A percentile compares a stretch with the other conserved stretches of the same genome.
Evolutionary conservation across 2,797 vertebrate species (phyloP).

Genomic region (Lepus oiostolus): DNA sequence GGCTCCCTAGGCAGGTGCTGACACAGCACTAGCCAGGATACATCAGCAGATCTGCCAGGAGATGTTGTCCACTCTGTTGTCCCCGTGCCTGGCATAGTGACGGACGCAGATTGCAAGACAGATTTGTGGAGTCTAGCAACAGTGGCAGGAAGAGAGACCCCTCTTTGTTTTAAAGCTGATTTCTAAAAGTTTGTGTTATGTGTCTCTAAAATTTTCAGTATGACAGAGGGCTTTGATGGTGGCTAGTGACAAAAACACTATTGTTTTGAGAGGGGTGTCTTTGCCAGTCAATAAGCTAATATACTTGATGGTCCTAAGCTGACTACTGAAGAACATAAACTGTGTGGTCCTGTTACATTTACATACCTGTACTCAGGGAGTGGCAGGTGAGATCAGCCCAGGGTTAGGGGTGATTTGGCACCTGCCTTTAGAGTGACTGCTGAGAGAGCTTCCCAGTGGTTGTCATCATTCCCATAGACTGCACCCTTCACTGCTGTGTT

Average conservation of each 20-base stretch:
- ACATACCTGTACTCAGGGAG: not conserved
- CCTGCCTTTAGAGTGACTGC: not conserved
- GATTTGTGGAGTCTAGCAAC: not conserved
- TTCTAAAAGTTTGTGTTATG: not conserved
- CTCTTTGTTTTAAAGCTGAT: not conserved
- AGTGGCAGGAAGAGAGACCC: not conserved
- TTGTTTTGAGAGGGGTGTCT: slow-evolving; percentile 19
- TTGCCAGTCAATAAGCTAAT: not conserved
- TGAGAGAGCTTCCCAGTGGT: not conserved
- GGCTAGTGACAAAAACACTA: not conserved
- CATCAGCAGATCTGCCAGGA: not conserved
- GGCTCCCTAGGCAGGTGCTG: not conserved
- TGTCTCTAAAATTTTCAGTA: not conserved
- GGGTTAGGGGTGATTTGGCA: not conserved
- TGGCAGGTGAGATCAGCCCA: not conserved
- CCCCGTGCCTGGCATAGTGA: not conserved
- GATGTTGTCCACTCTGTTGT: not conserved
- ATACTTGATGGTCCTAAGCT: not conserved
- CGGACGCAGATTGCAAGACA: not conserved
- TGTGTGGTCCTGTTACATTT: not conserved
- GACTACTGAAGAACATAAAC: not conserved
- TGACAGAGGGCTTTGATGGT: not conserved
- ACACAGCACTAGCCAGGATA: too few relatives aligned
- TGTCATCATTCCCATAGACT: not conserved
- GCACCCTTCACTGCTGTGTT: not conserved